A percentile compares a stretch with the other conserved stretches of the same genome.
Conservation (phyloP, 2,888 invertebrate species). For the Copidosoma aretas region DNA sequence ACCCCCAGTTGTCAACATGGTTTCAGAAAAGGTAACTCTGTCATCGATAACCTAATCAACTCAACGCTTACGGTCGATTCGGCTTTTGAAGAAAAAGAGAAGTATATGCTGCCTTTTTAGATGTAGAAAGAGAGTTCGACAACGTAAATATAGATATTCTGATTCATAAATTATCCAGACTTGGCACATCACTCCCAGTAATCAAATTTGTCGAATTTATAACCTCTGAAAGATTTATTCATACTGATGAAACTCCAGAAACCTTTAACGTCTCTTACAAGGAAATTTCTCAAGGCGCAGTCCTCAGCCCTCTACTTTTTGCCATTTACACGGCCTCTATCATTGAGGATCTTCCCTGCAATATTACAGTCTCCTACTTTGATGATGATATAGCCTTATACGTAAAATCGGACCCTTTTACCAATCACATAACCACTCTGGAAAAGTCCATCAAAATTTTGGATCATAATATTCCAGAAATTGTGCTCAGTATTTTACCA, state of each 20-base stretch:
- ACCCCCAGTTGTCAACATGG: neutral
- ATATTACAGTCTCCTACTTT: too few relatives aligned
- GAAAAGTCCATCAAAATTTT: too few relatives aligned
- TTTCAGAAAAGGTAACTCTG: neutral
- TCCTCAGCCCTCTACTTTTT: too few relatives aligned
- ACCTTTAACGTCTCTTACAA: neutral
- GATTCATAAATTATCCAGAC: neutral
- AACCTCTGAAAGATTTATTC: neutral
- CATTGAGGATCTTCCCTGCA: too few relatives aligned
- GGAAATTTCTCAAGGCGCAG: neutral
- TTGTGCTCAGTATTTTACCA: too few relatives aligned
- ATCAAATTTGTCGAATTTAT: neutral
- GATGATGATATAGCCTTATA: too few relatives aligned
- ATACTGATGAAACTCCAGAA: neutral
- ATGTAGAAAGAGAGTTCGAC: neutral
- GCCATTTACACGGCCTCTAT: too few relatives aligned
- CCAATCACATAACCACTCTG: too few relatives aligned
- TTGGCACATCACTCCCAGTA: too few relatives aligned
- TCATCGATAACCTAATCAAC: neutral
- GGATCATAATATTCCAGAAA: too few relatives aligned
- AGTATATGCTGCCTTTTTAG: neutral
- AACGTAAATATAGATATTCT: neutral
- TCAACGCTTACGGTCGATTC: neutral
- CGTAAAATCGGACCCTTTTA: too few relatives aligned
- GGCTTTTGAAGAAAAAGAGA: neutral